Conservation (phyloP, 2,888 invertebrate species). For the Timandra comae region DNA sequence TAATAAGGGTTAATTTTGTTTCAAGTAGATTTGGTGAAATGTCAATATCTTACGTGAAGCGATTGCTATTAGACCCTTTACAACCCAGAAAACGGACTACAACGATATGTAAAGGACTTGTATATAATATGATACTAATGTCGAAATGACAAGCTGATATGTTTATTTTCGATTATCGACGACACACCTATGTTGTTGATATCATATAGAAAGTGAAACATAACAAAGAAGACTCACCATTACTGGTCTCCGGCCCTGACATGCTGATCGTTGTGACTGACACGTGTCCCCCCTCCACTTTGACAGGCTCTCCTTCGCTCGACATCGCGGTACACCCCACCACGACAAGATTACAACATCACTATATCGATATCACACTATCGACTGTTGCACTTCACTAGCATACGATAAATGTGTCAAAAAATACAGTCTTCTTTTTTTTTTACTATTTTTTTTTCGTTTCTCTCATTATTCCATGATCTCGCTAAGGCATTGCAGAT, state of each 20-base stretch:
- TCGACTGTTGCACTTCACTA: slow-evolving; percentile 50
- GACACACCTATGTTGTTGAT: too few relatives aligned
- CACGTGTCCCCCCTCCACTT: slow-evolving; percentile 78
- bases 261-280: slow-evolving; percentile 90
- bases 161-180: too few relatives aligned
- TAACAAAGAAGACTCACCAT: slow-evolving; percentile 51
- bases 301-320: slow-evolving; percentile 65
- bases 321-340: slow-evolving; percentile 54
- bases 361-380: slow-evolving; percentile 42
- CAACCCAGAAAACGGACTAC: too few relatives aligned
- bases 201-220: not conserved
- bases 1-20: too few relatives aligned
- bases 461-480: too few relatives aligned
- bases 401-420: slow-evolving; percentile 30
- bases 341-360: slow-evolving; percentile 22
- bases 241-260: slow-evolving; percentile 76
- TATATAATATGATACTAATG: too few relatives aligned
- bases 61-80: too few relatives aligned
- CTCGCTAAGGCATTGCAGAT: slow-evolving; percentile 58
- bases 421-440: too few relatives aligned
- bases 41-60: too few relatives aligned
- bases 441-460: slow-evolving; percentile 17
- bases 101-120: too few relatives aligned
- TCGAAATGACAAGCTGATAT: too few relatives aligned
- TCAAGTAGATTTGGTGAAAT: too few relatives aligned